Evolutionary conservation across 2,888 invertebrate genomes (phyloP).

Genomic region (Amphimallon solstitiale): DNA sequence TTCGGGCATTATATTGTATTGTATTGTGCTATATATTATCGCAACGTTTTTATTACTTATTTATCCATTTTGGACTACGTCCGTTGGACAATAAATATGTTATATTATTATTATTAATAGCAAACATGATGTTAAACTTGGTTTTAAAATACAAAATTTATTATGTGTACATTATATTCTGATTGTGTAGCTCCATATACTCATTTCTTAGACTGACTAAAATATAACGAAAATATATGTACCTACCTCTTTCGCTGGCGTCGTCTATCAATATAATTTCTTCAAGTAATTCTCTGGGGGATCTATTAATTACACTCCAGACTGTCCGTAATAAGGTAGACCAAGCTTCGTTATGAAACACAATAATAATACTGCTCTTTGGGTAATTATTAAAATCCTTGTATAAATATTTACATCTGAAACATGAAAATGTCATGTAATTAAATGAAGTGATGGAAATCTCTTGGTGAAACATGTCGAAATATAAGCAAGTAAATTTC

Average conservation of each 20-base stretch:
- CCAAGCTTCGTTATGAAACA: constrained; percentile 99
- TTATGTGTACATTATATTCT: no score
- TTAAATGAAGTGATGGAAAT: no score
- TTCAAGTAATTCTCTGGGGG: constrained; percentile 78
- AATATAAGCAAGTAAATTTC: no score
- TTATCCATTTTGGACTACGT: constrained; percentile 5
- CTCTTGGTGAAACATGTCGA: no score
- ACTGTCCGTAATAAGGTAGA: constrained; percentile 95
- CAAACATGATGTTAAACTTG: no score
- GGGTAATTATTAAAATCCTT: constrained; percentile 74
- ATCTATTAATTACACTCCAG: constrained; percentile 91
- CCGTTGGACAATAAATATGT: no score
- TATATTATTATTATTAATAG: no score
- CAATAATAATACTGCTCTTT: constrained; percentile 91
- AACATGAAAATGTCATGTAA: constrained; percentile 47
- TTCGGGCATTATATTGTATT: no score
- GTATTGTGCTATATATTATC: no score
- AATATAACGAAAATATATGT: constrained; percentile 48
- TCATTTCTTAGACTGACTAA: no score
- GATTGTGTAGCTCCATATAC: no score
- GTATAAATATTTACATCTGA: constrained; percentile 73
- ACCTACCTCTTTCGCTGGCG: constrained; percentile 88
- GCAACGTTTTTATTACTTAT: not conserved
- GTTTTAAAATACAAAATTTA: no score
- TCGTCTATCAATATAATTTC: constrained; percentile 93